Conservation (phyloP, 2,113 vertebrate genomes). For the Ameiurus melas region DNA sequence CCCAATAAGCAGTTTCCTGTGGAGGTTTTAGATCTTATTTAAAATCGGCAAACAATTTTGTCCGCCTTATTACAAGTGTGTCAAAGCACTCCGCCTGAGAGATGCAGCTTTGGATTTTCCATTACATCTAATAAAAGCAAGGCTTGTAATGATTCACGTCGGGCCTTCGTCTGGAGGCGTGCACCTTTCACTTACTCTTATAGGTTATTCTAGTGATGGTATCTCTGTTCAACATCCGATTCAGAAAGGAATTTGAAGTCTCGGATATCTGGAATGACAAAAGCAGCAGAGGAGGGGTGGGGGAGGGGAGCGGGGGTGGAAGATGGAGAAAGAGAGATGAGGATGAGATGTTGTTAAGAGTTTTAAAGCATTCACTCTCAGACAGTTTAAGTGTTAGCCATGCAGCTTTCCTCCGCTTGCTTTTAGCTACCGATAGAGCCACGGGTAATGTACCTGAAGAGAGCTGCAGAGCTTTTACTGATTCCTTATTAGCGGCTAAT, state of each 20-base stretch:
- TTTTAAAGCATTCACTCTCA: conserved; percentile 1
- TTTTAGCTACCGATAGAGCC: not conserved
- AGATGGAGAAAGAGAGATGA: not conserved
- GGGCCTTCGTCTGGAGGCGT: conserved; percentile 14
- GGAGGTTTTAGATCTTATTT: conserved; percentile 21
- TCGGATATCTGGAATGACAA: conserved; percentile 85
- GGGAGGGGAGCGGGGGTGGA: not conserved
- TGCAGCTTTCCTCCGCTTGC: not conserved
- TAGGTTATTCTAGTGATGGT: conserved; percentile 99
- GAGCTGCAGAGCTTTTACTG: not conserved
- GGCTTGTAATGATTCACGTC: not conserved
- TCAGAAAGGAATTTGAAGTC: conserved; percentile 95
- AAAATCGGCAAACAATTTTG: conserved; percentile 20
- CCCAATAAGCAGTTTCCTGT: not conserved
- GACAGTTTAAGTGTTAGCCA: not conserved
- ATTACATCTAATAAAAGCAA: conserved; percentile 30
- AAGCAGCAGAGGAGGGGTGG: conserved; percentile 15
- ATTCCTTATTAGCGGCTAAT: conserved; percentile 47
- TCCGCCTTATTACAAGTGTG: conserved; percentile 20
- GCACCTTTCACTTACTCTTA: conserved; percentile 87
- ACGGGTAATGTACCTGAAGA: not conserved
- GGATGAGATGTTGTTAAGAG: conserved; percentile 13
- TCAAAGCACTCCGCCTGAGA: conserved; percentile 9
- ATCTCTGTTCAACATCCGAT: conserved; percentile 99
- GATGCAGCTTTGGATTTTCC: conserved; percentile 33